phyloP scores from a whole-genome alignment of 2,113 vertebrate genomes.

The Oceanodroma tethys region DNA sequence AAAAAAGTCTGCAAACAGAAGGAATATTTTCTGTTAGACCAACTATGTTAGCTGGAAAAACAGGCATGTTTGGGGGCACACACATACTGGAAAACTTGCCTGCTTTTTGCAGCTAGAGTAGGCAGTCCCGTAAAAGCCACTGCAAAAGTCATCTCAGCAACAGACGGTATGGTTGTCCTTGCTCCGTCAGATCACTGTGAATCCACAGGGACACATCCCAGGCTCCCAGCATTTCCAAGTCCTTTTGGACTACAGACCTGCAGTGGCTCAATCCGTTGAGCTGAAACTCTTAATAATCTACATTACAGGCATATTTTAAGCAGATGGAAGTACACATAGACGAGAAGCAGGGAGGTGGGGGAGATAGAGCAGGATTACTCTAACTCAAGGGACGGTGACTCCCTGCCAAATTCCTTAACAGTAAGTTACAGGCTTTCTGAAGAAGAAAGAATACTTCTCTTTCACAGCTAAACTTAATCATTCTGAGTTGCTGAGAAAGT shows the following conservation, averaged over 20 bases:
- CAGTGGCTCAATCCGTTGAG: background rate
- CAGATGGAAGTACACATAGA: background rate
- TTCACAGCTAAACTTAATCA: background rate
- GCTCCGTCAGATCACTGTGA: background rate
- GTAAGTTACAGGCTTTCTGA: background rate
- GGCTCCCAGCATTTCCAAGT: background rate
- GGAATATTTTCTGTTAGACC: background rate
- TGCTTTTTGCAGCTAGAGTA: background rate
- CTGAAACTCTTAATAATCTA: background rate
- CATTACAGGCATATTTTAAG: background rate
- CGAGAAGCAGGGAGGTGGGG: background rate
- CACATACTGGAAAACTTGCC: background rate
- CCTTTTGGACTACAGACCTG: background rate
- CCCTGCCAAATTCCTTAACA: slow-evolving; percentile 10
- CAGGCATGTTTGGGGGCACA: background rate
- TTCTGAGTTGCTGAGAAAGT: background rate
- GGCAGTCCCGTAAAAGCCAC: background rate
- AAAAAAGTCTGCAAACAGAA: background rate
- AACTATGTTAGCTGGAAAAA: background rate
- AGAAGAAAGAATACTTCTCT: background rate
- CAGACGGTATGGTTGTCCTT: no score
- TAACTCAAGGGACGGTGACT: background rate
- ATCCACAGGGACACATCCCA: background rate
- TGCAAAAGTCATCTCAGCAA: background rate
- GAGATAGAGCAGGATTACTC: background rate